A percentile compares a stretch with the other conserved stretches of the same genome.
Evolutionary conservation across 2,113 vertebrate species (phyloP).

Genomic region (Menidia beryllina): DNA sequence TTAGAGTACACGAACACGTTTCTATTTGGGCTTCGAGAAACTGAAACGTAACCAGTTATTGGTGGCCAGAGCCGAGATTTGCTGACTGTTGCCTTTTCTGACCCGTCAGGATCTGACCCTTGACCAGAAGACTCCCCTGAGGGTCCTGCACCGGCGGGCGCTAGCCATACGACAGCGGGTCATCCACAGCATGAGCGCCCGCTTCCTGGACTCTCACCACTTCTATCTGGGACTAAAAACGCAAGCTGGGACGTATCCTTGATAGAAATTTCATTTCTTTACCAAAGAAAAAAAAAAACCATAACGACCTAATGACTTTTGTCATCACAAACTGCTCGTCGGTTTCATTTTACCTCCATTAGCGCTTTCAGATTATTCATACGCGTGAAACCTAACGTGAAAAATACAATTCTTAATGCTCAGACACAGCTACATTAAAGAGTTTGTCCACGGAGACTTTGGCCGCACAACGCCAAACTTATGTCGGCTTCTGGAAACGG

Average conservation of each 20-base stretch:
- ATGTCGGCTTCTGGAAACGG: slow-evolving; percentile 87
- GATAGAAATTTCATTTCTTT: neutral
- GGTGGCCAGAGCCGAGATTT: too few species aligned
- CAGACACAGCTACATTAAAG: slow-evolving; percentile 91
- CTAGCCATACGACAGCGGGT: slow-evolving; percentile 88
- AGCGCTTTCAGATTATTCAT: neutral
- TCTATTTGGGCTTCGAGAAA: too few species aligned
- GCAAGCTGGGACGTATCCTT: slow-evolving; percentile 98
- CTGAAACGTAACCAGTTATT: too few species aligned
- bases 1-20: too few species aligned
- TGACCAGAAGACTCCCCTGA: slow-evolving; percentile 94
- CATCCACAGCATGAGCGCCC: slow-evolving; percentile 89
- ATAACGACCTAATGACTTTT: too few species aligned
- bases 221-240: slow-evolving; percentile 91
- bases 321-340: too few species aligned
- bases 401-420: slow-evolving; percentile 75
- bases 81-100: neutral
- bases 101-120: slow-evolving; percentile 87
- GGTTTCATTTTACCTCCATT: neutral
- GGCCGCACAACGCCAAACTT: slow-evolving; percentile 96
- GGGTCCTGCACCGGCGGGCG: slow-evolving; percentile 92
- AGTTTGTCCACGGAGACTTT: slow-evolving; percentile 98
- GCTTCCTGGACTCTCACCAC: slow-evolving; percentile 89
- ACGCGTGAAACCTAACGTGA: neutral
- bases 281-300: too few species aligned